Conservation (phyloP, 2,888 invertebrate genomes). For the Drosophila fungiperda region DNA sequence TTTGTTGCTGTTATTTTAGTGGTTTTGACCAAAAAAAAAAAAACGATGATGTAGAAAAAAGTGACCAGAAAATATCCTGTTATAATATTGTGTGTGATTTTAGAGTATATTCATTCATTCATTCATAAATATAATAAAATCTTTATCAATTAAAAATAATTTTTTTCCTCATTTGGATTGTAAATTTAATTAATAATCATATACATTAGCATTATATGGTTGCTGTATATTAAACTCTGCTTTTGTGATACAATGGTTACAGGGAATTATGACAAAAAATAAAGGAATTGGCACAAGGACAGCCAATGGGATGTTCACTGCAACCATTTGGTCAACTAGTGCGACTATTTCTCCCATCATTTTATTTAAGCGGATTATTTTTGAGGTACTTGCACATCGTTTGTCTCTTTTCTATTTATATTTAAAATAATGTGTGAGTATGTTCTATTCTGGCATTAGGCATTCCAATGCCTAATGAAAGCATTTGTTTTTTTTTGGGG, state of each 20-base stretch:
- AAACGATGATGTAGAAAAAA: neutral
- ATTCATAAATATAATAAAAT: neutral
- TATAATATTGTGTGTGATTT: neutral
- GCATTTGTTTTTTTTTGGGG: constrained; percentile 37
- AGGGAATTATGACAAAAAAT: constrained; percentile 11
- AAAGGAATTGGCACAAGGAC: constrained; percentile 67
- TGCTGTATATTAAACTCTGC: neutral
- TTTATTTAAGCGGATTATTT: constrained; percentile 81
- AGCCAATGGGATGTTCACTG: constrained; percentile 57
- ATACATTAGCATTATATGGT: neutral
- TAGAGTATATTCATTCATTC: neutral
- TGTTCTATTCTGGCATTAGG: constrained; percentile 50
- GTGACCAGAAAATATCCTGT: constrained; percentile 17
- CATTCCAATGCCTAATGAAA: constrained; percentile 76
- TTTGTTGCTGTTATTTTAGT: constrained; percentile 53
- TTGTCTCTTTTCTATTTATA: constrained; percentile 33
- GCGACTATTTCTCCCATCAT: constrained; percentile 68
- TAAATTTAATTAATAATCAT: neutral
- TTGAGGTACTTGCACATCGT: constrained; percentile 69
- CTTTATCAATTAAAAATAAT: neutral
- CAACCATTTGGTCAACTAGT: constrained; percentile 58
- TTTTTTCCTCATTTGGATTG: neutral
- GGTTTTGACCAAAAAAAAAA: constrained; percentile 61
- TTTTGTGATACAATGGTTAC: neutral
- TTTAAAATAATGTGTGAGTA: constrained; percentile 10